A percentile compares a stretch with the other conserved stretches of the same genome.
Conservation (phyloP, 2,113 vertebrate genomes). For the Carettochelys insculpta region DNA sequence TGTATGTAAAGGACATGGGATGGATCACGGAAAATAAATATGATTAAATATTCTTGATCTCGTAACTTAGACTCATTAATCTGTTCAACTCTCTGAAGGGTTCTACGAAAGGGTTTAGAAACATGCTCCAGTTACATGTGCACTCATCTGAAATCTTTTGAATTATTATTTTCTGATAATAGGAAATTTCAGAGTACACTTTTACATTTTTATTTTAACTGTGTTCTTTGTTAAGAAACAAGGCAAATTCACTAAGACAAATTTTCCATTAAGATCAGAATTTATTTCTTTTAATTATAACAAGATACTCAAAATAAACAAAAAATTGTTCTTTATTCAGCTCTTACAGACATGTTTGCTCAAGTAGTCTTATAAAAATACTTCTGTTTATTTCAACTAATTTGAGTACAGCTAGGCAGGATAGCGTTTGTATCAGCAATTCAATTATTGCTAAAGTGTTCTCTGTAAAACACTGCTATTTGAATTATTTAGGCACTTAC, state of each 20-base stretch:
- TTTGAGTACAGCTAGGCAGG: neutral
- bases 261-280: neutral
- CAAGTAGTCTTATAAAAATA: neutral
- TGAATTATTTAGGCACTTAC: neutral
- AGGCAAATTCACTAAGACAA: neutral
- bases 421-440: neutral
- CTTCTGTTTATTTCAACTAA: neutral
- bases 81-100: neutral
- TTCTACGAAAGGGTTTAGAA: neutral
- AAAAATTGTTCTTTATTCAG: accelerated
- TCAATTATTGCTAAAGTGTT: neutral
- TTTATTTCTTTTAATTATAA: neutral
- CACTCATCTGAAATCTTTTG: neutral
- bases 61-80: accelerated
- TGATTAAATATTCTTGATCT: neutral
- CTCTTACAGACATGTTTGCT: neutral
- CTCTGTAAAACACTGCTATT: neutral
- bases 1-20: neutral
- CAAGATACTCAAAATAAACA: neutral
- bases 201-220: neutral
- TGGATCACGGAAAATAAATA: neutral
- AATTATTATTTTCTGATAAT: neutral
- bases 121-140: accelerated
- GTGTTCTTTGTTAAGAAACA: neutral
- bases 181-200: neutral